phyloP scores from a whole-genome alignment of 2,797 vertebrate species.

The Potorous gilbertii region DNA sequence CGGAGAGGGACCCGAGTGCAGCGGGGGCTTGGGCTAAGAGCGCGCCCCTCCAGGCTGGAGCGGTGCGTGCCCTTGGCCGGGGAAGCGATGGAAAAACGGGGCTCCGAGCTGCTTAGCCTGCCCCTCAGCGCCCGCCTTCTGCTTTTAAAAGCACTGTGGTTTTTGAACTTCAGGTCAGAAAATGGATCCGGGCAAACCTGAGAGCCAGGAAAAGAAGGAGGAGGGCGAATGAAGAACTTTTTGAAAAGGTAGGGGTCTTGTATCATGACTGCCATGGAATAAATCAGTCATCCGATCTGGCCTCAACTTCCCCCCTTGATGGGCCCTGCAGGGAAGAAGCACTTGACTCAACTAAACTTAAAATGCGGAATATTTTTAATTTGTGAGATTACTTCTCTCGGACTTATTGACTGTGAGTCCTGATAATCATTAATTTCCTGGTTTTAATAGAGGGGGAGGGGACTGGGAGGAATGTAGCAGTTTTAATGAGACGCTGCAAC shows the following conservation, averaged over 20 bases:
- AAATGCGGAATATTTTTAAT: neutral
- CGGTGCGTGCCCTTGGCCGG: neutral
- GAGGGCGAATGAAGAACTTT: slow-evolving; percentile 85
- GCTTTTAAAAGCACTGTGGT: slow-evolving; percentile 76
- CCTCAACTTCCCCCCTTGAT: neutral
- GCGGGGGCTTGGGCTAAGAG: neutral
- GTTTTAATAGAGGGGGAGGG: neutral
- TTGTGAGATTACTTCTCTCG: neutral
- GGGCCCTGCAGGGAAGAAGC: neutral
- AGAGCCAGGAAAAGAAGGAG: slow-evolving; percentile 91
- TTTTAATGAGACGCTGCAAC: neutral
- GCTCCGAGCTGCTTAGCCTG: slow-evolving; percentile 77
- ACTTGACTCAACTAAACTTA: neutral
- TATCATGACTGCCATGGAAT: neutral
- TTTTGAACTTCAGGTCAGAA: slow-evolving; percentile 90
- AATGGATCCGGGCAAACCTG: slow-evolving; percentile 92
- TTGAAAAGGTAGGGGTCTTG: slow-evolving; percentile 90
- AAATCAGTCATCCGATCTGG: neutral
- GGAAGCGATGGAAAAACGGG: slow-evolving; percentile 77
- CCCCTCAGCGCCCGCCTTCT: slow-evolving; percentile 48
- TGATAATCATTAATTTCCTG: neutral
- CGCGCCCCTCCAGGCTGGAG: neutral
- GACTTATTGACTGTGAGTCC: neutral
- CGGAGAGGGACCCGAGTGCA: neutral
- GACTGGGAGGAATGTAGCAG: neutral